Evolutionary conservation across 2,888 invertebrate species (phyloP).

Genomic region (Calephelis perditalis): DNA sequence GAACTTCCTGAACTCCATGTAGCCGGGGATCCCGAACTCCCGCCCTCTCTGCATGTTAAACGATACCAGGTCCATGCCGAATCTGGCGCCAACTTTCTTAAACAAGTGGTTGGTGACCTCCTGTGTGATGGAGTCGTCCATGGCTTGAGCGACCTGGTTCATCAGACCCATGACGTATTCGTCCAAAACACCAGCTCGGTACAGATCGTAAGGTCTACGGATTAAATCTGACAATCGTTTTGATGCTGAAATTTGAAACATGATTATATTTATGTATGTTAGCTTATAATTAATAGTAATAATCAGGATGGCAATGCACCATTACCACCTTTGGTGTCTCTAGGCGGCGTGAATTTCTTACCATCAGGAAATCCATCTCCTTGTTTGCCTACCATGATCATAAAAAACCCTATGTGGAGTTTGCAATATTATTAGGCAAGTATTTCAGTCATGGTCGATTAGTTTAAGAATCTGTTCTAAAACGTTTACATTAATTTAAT

Average conservation of each 20-base stretch:
- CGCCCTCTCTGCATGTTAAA: conserved; percentile 96
- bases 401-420: too few species aligned
- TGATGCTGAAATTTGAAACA: conserved; percentile 80
- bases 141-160: conserved; percentile 96
- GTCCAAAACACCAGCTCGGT: conserved; percentile 92
- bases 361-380: too few species aligned
- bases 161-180: conserved; percentile 95
- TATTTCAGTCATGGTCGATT: too few species aligned
- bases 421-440: too few species aligned
- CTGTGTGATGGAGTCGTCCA: conserved; percentile 95
- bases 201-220: conserved; percentile 92
- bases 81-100: conserved; percentile 86
- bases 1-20: conserved; percentile 95
- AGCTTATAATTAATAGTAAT: too few species aligned
- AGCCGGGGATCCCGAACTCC: conserved; percentile 94
- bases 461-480: too few species aligned
- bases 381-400: too few species aligned
- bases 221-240: conserved; percentile 92
- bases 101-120: conserved; percentile 95
- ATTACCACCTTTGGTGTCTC: too few species aligned
- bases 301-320: too few species aligned
- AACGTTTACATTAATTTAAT: too few species aligned
- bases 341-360: too few species aligned
- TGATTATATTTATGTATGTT: too few species aligned
- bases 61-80: conserved; percentile 93